These are phyloP conservation scores for Equus przewalskii DNA, from an alignment of 2,113 vertebrate species.

Conservation along the genomic window DNA sequence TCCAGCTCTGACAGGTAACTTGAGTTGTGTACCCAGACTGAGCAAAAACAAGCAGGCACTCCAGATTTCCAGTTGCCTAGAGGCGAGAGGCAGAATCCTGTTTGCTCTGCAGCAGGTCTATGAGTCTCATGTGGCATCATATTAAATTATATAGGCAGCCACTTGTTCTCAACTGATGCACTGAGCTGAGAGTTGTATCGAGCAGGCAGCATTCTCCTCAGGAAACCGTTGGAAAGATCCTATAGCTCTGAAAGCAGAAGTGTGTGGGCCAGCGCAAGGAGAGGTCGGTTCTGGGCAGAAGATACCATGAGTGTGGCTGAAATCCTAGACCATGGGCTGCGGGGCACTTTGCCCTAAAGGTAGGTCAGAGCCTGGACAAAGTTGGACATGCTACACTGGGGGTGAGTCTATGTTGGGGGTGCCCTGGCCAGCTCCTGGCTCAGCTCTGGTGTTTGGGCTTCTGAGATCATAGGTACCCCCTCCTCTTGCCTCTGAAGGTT, in stretches of 20 bases:
- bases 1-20: slow-evolving; percentile 53
- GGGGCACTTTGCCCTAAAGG: slow-evolving; percentile 92
- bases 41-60: slow-evolving; percentile 72
- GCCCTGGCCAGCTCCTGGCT: not conserved
- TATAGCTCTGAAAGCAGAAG: slow-evolving; percentile 65
- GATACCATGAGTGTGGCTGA: slow-evolving; percentile 88
- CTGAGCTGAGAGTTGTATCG: slow-evolving; percentile 82
- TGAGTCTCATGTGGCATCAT: slow-evolving; percentile 91
- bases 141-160: slow-evolving; percentile 93
- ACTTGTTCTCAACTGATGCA: slow-evolving; percentile 86
- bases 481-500: not conserved
- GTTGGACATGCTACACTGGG: not conserved
- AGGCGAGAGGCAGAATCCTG: slow-evolving; percentile 86
- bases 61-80: slow-evolving; percentile 79
- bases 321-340: slow-evolving; percentile 88
- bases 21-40: slow-evolving; percentile 55
- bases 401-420: not conserved
- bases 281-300: slow-evolving; percentile 71
- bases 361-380: slow-evolving; percentile 80
- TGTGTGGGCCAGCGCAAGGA: slow-evolving; percentile 21
- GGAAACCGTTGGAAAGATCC: slow-evolving; percentile 79
- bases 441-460: not conserved
- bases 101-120: slow-evolving; percentile 89
- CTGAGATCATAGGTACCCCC: not conserved
- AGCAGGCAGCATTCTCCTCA: slow-evolving; percentile 83